Conservation (phyloP, 2,113 vertebrate genomes). For the Sitta europaea region DNA sequence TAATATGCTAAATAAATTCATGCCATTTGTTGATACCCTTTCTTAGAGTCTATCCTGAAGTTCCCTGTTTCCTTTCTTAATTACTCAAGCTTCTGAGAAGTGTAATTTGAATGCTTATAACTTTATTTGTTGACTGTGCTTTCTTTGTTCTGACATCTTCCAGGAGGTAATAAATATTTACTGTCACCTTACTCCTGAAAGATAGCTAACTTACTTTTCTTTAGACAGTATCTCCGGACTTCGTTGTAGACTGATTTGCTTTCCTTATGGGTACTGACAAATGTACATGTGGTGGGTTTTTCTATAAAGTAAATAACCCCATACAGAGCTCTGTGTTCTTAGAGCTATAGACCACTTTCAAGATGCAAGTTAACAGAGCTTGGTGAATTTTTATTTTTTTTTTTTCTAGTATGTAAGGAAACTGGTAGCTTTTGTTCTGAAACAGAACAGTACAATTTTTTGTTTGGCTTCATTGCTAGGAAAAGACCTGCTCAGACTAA, state of each 20-base stretch:
- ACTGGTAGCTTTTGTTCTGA: not conserved
- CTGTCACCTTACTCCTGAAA: not conserved
- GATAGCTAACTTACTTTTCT: not conserved
- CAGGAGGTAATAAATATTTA: not conserved
- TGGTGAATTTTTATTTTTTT: not conserved
- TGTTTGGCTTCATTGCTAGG: not conserved
- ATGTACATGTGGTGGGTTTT: accelerated
- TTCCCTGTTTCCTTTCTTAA: not conserved
- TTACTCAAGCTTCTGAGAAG: not conserved
- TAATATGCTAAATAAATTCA: not conserved
- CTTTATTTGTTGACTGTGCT: not conserved
- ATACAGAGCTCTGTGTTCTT: not conserved
- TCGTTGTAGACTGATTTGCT: not conserved
- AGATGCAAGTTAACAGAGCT: not conserved
- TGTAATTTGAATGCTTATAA: not conserved
- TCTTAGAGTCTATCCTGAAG: not conserved
- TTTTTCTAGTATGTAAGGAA: not conserved
- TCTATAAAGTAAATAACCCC: not conserved
- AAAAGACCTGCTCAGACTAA: not conserved
- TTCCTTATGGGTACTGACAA: not conserved
- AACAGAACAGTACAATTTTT: not conserved
- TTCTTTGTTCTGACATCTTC: not conserved
- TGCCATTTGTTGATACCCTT: not conserved
- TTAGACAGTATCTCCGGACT: not conserved
- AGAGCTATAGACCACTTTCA: not conserved